Conservation (phyloP, 2,113 vertebrate genomes). For the Chinchilla lanigera region DNA sequence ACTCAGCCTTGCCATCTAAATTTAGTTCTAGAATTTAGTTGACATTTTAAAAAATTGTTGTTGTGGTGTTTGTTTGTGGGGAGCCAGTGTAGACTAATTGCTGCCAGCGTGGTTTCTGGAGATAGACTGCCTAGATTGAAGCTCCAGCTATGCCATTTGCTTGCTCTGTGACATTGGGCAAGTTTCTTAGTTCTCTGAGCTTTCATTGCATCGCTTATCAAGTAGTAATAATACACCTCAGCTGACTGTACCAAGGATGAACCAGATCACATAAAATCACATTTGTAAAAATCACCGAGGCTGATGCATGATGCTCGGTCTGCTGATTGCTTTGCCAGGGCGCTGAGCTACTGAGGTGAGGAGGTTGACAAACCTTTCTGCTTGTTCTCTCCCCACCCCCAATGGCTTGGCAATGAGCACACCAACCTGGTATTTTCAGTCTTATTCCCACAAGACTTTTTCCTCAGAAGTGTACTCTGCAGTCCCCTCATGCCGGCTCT, state of each 20-base stretch:
- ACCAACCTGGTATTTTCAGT: neutral
- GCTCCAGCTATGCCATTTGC: neutral
- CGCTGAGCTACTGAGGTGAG: neutral
- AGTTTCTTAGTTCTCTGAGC: conserved; percentile 45
- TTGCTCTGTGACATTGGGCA: conserved; percentile 7
- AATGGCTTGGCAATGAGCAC: neutral
- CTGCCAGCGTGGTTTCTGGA: neutral
- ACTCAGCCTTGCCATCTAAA: neutral
- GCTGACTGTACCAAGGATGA: neutral
- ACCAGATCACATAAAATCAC: neutral
- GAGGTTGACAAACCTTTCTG: neutral
- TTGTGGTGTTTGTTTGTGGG: neutral
- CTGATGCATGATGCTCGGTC: neutral
- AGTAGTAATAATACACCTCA: neutral
- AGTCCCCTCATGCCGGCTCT: neutral
- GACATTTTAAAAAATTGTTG: no score
- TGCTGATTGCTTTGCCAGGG: neutral
- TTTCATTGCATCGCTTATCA: neutral
- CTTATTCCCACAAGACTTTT: conserved; percentile 23
- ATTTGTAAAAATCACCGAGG: neutral
- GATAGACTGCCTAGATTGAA: neutral
- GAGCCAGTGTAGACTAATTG: neutral
- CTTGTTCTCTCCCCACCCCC: conserved; percentile 9
- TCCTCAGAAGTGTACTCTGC: neutral
- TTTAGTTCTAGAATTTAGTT: no score